These are phyloP conservation scores for Drosophila lacertosa DNA, from an alignment of 1,140 invertebrate species.

Conservation along the genomic window DNA sequence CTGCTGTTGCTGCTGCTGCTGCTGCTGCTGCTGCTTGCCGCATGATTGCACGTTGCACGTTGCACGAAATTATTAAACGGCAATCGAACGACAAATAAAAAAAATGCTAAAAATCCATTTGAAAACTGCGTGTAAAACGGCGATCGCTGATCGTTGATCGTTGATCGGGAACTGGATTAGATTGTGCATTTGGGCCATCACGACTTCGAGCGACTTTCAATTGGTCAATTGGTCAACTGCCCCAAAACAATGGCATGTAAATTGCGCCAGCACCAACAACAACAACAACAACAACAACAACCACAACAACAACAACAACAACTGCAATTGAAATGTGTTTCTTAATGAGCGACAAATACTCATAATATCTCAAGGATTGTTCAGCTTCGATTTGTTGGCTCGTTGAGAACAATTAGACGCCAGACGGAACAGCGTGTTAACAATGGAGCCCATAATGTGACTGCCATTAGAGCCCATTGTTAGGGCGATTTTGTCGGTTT, in stretches of 20 bases:
- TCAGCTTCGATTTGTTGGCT: constrained; percentile 33
- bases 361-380: constrained; percentile 59
- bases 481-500: constrained; percentile 5
- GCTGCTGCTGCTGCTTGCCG: too few relatives aligned
- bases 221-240: constrained; percentile 49
- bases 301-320: constrained; percentile 3
- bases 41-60: constrained; percentile 33
- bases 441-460: constrained; percentile 33
- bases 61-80: constrained; percentile 39
- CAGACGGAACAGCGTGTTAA: constrained; percentile 18
- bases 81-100: constrained; percentile 40
- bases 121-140: constrained; percentile 31
- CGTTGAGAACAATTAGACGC: constrained; percentile 59
- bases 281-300: background rate
- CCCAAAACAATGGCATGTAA: constrained; percentile 71
- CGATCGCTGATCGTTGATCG: constrained; percentile 20
- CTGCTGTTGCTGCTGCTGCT: constrained; percentile 26
- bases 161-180: constrained; percentile 19
- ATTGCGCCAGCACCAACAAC: constrained; percentile 45
- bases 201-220: constrained; percentile 46
- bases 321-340: constrained; percentile 16
- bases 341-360: constrained; percentile 48
- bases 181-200: constrained; percentile 68
- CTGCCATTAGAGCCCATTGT: constrained; percentile 30
- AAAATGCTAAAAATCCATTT: constrained; percentile 33